Evolutionary conservation across 2,888 invertebrate genomes (phyloP).

Genomic region (Trachelus tabidus): DNA sequence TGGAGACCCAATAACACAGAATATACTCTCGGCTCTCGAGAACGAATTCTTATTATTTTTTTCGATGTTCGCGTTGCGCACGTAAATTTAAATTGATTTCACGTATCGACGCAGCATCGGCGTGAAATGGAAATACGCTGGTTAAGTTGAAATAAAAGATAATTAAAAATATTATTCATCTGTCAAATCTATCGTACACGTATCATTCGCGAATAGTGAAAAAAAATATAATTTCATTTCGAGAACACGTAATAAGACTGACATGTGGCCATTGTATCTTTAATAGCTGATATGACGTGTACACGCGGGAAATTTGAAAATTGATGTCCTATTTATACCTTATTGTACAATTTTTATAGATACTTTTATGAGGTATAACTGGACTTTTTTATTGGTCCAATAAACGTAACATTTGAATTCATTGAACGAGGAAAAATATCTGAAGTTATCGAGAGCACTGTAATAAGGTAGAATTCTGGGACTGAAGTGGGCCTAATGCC

Average conservation of each 20-base stretch:
- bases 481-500: not conserved
- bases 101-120: not conserved
- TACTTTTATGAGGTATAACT: not conserved
- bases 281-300: not conserved
- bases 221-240: too few species aligned
- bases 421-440: not conserved
- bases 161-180: not conserved
- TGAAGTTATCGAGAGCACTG: not conserved
- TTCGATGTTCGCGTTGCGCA: not conserved
- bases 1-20: slow-evolving; percentile 39
- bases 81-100: not conserved
- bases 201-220: not conserved
- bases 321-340: not conserved
- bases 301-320: not conserved
- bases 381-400: not conserved
- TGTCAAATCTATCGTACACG: not conserved
- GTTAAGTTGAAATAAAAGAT: not conserved
- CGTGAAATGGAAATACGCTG: not conserved
- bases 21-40: not conserved
- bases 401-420: not conserved
- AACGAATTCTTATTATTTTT: not conserved
- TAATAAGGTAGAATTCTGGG: not conserved
- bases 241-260: not conserved
- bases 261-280: not conserved
- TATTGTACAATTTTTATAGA: not conserved